Evolutionary conservation across 1,140 invertebrate genomes (phyloP).

Genomic region (Venturia canescens): DNA sequence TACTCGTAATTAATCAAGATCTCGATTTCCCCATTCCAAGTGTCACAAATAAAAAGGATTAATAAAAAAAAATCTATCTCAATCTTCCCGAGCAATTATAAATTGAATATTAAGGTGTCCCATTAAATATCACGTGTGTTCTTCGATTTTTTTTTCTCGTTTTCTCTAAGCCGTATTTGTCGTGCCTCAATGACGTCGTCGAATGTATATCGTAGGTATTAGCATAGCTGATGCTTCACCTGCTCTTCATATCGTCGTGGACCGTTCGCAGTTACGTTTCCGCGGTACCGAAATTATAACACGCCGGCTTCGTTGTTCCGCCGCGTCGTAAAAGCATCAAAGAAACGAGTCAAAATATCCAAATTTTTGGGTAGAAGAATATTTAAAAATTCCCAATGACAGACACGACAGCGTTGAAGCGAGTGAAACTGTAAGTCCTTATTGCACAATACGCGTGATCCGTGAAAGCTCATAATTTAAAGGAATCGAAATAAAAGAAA

Average conservation of each 20-base stretch:
- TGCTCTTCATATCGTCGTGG: slow-evolving; percentile 41
- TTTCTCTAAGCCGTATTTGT: slow-evolving; percentile 1
- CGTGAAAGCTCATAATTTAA: no score
- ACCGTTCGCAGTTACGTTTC: slow-evolving; percentile 26
- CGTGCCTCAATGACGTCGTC: slow-evolving; percentile 1
- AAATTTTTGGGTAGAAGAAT: no score
- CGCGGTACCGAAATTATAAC: slow-evolving; percentile 13
- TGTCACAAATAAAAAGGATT: no score
- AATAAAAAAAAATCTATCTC: no score
- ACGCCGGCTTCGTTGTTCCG: background rate
- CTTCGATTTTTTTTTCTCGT: background rate
- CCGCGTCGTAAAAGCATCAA: background rate
- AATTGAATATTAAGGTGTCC: background rate
- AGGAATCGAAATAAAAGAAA: no score
- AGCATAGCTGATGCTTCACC: slow-evolving; percentile 42
- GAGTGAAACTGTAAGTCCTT: no score
- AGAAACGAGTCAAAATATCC: background rate
- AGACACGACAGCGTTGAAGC: no score
- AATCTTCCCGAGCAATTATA: background rate
- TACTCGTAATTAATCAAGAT: no score
- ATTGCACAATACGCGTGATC: no score
- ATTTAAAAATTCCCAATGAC: no score
- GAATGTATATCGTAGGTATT: slow-evolving; percentile 39
- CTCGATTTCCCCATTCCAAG: no score
- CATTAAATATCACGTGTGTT: no score